Evolutionary conservation across 1,140 invertebrate genomes (phyloP), one percentile per base, ranked within the genome.

Genomic region (Hylyphantes graminicola): DNA sequence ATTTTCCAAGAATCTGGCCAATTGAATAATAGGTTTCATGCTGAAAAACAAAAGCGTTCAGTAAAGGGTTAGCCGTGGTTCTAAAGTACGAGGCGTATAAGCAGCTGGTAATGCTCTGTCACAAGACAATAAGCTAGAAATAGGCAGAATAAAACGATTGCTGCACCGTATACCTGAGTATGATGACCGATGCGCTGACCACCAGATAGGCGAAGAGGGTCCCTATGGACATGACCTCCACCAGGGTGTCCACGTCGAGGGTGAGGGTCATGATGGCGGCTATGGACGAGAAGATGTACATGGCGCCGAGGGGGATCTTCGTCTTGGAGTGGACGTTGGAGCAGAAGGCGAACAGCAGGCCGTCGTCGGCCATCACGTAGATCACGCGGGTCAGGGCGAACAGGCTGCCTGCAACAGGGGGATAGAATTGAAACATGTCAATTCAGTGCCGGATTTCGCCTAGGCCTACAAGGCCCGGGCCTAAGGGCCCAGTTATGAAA

Each of bases 211-310:
- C 96, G 74, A 97, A 89, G 10, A 97, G 91, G 0, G 96, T 97
- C 0, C 96, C 96, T 87, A 97, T 97, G 0, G 95, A 96, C 94
- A 97, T 96, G 87, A 97, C 96, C 87, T 98, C 96, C 0, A 98
- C 96, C 15, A 98, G 91, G 86, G 96, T 96, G 87, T 96, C 93
- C 83, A 98, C 92, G 89, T 98, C 96, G 88, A 98, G 95, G 19
- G 97, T 88, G 6, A 97, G 88, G 9, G 96, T 95, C 83, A 97
- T 94, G 0, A 95, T 73, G 2, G 94, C 94, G 59, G 95, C 94
- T 13, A 94, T 88, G 2, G 94, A 86, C 0, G 96, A 95, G 65
- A 96, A 96, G 21, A 97, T 92, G 4, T 93, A 91, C 19, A 97
- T 90, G 87, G 96, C 96, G 0, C 93, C 89, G 0, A 97, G 90